Percentiles rank a stretch among this genome's conserved stretches.
Conservation (phyloP, 2,888 invertebrate genomes). For the Drosophila basisetae region DNA sequence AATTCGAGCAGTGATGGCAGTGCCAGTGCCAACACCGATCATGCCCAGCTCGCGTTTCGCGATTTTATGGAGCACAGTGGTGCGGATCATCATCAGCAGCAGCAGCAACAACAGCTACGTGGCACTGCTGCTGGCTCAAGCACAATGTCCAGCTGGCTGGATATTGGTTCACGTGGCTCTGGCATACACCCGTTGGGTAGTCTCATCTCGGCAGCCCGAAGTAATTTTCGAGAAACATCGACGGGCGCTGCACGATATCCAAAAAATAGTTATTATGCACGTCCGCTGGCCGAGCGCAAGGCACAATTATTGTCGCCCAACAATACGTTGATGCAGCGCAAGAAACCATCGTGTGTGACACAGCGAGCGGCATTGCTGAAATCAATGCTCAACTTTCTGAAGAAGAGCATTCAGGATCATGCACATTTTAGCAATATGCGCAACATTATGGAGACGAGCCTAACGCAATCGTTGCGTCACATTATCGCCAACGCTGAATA, state of each 20-base stretch:
- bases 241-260: constrained; percentile 56
- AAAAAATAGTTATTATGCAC: constrained; percentile 74
- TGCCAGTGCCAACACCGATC: constrained; percentile 42
- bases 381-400: constrained; percentile 94
- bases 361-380: constrained; percentile 94
- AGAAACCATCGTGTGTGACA: constrained; percentile 86
- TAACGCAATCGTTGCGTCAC: constrained; percentile 92
- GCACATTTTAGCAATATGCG: constrained; percentile 92
- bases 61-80: constrained; percentile 47
- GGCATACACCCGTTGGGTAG: constrained; percentile 27
- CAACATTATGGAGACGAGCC: constrained; percentile 94
- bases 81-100: constrained; percentile 8
- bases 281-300: constrained; percentile 75
- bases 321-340: constrained; percentile 58
- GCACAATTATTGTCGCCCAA: constrained; percentile 63
- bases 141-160: constrained; percentile 35
- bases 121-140: constrained; percentile 4
- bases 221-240: constrained; percentile 11
- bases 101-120: not conserved
- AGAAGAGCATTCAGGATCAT: constrained; percentile 93
- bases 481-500: constrained; percentile 96
- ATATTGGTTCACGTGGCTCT: constrained; percentile 28
- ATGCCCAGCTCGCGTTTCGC: constrained; percentile 51
- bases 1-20: constrained; percentile 60
- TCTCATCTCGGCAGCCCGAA: constrained; percentile 13